phyloP scores from a whole-genome alignment of 1,140 invertebrate genomes.

The Bombus waltoni region DNA sequence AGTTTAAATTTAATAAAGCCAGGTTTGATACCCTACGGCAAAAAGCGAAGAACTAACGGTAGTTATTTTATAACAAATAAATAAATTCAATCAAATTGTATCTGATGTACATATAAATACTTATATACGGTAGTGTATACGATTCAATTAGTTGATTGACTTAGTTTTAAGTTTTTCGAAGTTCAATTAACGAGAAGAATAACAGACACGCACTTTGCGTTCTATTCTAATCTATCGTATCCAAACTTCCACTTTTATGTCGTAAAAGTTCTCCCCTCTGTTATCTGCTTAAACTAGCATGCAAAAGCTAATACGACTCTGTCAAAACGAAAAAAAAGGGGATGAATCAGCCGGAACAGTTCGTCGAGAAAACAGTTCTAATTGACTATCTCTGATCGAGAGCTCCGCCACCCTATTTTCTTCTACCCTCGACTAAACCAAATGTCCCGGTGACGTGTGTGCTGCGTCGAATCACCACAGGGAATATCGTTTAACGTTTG shows the following conservation, averaged over 20 bases:
- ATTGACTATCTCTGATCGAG: conserved; percentile 34
- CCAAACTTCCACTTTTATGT: no score
- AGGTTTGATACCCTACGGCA: no score
- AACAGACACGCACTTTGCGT: neutral
- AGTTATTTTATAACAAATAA: no score
- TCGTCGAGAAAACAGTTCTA: conserved; percentile 37
- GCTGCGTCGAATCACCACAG: conserved; percentile 29
- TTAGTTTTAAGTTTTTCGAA: neutral
- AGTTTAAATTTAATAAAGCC: no score
- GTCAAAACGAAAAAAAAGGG: neutral
- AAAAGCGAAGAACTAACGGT: no score
- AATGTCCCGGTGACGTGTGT: conserved; percentile 23
- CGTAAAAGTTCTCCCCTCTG: neutral
- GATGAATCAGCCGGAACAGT: conserved; percentile 33
- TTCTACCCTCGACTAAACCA: conserved; percentile 15
- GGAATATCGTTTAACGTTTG: conserved; percentile 48
- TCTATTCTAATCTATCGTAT: neutral
- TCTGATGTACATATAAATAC: neutral
- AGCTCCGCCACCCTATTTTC: conserved; percentile 16
- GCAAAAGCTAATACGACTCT: neutral
- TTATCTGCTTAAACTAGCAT: conserved; percentile 8
- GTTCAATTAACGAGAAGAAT: neutral
- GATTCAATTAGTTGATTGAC: neutral
- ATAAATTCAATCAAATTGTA: neutral
- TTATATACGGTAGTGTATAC: neutral